Evolutionary conservation across 2,797 vertebrate genomes (phyloP).

Genomic region (Pampus argenteus): DNA sequence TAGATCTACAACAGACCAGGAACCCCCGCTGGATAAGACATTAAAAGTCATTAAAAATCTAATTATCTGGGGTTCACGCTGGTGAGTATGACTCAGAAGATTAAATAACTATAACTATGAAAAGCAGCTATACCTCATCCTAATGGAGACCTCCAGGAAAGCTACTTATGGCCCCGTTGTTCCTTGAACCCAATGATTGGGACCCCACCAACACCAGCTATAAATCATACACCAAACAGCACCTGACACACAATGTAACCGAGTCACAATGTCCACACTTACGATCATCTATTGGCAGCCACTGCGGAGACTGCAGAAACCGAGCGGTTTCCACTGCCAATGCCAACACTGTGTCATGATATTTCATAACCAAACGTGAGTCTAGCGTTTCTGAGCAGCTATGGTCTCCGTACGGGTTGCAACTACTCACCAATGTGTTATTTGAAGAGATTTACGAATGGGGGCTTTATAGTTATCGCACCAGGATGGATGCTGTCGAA

Average conservation of each 20-base stretch:
- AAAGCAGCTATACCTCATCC: neutral
- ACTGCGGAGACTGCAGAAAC: conserved; percentile 40
- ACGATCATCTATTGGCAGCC: conserved; percentile 8
- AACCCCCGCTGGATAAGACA: neutral
- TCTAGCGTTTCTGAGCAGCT: neutral
- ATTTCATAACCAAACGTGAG: conserved; percentile 24
- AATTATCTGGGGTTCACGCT: neutral
- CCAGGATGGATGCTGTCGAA: conserved; percentile 57
- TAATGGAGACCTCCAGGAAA: neutral
- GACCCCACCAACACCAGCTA: neutral
- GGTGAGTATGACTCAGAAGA: conserved; percentile 21
- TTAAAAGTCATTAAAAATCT: no score
- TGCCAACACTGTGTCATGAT: conserved; percentile 33
- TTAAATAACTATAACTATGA: neutral
- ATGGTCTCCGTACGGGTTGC: neutral
- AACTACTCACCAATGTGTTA: neutral
- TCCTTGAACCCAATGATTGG: no score
- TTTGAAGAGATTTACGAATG: neutral
- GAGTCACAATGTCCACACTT: conserved; percentile 4
- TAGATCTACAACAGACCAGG: neutral
- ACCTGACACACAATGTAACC: neutral
- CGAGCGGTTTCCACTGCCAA: conserved; percentile 28
- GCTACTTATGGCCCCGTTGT: neutral
- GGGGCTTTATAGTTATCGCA: conserved; percentile 3
- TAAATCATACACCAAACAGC: neutral